A percentile compares a stretch with the other conserved stretches of the same genome.
Evolutionary conservation across 2,888 invertebrate genomes (phyloP).

Genomic region (Nasonia oneida): DNA sequence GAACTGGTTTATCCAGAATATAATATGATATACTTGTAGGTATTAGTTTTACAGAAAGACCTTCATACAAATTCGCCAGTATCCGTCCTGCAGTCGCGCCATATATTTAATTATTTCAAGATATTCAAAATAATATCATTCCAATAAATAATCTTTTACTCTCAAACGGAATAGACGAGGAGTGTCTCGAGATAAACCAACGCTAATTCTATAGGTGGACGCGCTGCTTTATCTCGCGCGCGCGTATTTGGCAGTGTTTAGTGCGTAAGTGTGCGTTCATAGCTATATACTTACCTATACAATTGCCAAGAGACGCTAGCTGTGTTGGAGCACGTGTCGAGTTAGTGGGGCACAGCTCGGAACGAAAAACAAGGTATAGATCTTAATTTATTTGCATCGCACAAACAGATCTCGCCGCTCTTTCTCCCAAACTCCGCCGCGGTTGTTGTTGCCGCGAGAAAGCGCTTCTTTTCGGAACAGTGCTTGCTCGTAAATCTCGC

Average conservation of each 20-base stretch:
- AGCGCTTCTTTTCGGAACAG: not conserved
- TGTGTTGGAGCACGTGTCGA: not conserved
- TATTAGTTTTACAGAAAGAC: too few relatives aligned
- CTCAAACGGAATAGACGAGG: too few relatives aligned
- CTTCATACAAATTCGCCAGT: too few relatives aligned
- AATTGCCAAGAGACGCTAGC: not conserved
- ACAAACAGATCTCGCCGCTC: not conserved
- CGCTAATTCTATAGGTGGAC: not conserved
- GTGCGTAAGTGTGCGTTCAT: not conserved
- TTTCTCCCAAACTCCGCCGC: not conserved
- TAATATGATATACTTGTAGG: not conserved
- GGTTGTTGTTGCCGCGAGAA: not conserved
- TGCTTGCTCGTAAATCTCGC: not conserved
- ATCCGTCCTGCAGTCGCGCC: too few relatives aligned
- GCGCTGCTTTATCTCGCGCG: not conserved
- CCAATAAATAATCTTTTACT: too few relatives aligned
- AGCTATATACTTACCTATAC: too few relatives aligned
- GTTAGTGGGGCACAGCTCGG: not conserved
- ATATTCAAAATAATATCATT: too few relatives aligned
- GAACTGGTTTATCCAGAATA: not conserved
- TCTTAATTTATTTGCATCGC: slow-evolving; percentile 22
- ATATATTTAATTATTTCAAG: too few relatives aligned
- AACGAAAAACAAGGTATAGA: slow-evolving; percentile 30
- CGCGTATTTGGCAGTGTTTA: not conserved
- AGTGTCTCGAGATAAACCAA: too few relatives aligned